phyloP scores from a whole-genome alignment of 2,888 invertebrate species.

The Oscheius sp. region DNA sequence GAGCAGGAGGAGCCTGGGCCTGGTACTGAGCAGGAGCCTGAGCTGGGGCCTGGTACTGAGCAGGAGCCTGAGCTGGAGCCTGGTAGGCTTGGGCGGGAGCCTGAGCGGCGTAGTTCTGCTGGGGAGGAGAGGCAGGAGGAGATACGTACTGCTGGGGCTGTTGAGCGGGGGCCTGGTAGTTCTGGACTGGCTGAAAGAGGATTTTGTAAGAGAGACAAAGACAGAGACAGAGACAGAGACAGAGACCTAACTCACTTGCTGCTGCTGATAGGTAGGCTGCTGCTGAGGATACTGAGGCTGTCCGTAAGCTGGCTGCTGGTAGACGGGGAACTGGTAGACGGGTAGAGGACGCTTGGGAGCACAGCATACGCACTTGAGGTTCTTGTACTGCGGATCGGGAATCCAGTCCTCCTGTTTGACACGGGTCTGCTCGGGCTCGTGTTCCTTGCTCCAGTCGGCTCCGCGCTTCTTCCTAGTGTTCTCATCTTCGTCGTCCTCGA shows the following conservation, averaged over 20 bases:
- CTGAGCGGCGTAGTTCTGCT: constrained; percentile 6
- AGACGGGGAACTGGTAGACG: not conserved
- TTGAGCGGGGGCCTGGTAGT: not conserved
- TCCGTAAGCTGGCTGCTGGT: not conserved
- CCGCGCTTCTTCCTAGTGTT: constrained; percentile 22
- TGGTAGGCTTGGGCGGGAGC: not conserved
- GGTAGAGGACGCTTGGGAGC: constrained; percentile 47
- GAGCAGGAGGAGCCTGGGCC: not conserved
- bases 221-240: not conserved
- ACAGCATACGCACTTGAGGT: constrained; percentile 60
- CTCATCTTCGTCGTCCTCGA: constrained; percentile 13
- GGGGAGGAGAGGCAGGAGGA: not conserved
- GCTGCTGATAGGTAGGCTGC: not conserved
- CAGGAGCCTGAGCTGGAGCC: constrained; percentile 9
- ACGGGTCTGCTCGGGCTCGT: constrained; percentile 40
- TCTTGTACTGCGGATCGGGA: constrained; percentile 41
- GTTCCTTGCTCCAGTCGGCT: constrained; percentile 4
- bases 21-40: constrained; percentile 12
- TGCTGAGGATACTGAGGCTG: not conserved
- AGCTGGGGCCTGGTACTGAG: not conserved
- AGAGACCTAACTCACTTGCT: too few species aligned
- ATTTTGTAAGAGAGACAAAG: not conserved
- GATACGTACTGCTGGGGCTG: too few species aligned
- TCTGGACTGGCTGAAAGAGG: not conserved
- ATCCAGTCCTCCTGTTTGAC: constrained; percentile 43